phyloP scores from a whole-genome alignment of 2,888 invertebrate genomes.

The Tachina fera region DNA sequence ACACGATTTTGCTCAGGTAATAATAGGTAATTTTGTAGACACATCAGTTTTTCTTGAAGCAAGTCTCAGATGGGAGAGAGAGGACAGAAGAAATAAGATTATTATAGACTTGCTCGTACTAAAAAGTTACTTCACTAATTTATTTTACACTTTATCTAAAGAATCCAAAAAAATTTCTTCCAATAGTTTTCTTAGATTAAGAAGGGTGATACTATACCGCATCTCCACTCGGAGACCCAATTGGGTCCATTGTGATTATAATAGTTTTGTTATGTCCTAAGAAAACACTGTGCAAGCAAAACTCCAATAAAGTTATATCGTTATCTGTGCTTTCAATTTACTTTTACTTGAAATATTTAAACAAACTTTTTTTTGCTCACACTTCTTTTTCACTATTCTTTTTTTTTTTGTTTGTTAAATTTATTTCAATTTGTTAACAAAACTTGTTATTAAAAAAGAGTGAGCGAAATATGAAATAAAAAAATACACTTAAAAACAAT shows the following conservation, averaged over 20 bases:
- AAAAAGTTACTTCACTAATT: too few species aligned
- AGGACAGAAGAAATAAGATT: too few species aligned
- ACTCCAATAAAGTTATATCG: not conserved
- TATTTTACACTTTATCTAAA: too few species aligned
- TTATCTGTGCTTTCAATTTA: slow-evolving; percentile 31
- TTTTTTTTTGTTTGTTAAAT: slow-evolving; percentile 71
- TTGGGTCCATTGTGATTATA: too few species aligned
- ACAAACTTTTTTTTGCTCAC: slow-evolving; percentile 69
- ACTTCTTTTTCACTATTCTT: slow-evolving; percentile 69
- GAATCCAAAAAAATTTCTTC: not conserved
- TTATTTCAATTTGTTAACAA: slow-evolving; percentile 76
- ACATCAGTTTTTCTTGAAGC: too few species aligned
- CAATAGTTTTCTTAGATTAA: not conserved
- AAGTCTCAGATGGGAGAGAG: too few species aligned
- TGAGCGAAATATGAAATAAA: slow-evolving; percentile 38
- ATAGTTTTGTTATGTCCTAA: not conserved
- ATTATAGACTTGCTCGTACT: too few species aligned
- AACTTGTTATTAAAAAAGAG: slow-evolving; percentile 72
- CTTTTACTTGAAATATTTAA: slow-evolving; percentile 71
- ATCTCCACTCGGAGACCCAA: too few species aligned
- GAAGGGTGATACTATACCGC: too few species aligned
- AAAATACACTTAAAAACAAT: slow-evolving; percentile 58
- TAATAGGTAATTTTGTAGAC: too few species aligned
- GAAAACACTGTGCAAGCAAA: slow-evolving; percentile 12
- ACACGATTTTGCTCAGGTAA: too few species aligned